Evolutionary conservation across 1,140 invertebrate species (phyloP).

Genomic region (Atopsyche davidsoni): DNA sequence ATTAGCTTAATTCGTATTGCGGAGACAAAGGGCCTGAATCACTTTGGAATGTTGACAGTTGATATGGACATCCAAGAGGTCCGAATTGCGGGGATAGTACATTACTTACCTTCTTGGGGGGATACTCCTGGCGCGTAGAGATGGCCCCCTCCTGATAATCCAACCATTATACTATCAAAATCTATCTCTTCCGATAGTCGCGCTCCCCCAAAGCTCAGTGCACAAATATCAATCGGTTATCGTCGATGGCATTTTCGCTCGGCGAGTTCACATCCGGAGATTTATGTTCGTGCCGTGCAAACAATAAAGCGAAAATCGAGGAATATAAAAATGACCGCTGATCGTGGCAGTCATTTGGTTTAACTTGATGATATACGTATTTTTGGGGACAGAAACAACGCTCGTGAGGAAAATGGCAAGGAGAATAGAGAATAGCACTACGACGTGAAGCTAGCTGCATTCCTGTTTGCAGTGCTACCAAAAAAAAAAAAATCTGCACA

Average conservation of each 20-base stretch:
- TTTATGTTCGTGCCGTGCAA: no score
- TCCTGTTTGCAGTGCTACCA: slow-evolving; percentile 3
- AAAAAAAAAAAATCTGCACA: background rate
- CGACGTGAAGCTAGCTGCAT: slow-evolving; percentile 14
- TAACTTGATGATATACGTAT: slow-evolving; percentile 16
- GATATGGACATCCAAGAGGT: background rate
- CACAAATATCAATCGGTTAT: slow-evolving; percentile 21
- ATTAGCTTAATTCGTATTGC: no score
- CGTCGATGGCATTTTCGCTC: slow-evolving; percentile 14
- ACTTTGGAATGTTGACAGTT: background rate
- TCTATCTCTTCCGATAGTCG: slow-evolving; percentile 1
- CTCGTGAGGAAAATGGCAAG: slow-evolving; percentile 23
- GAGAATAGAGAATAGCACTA: no score
- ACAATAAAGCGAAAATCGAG: no score
- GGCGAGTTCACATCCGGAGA: background rate
- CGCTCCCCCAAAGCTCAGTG: slow-evolving; percentile 10
- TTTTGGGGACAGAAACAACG: slow-evolving; percentile 20
- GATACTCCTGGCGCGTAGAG: slow-evolving; percentile 37
- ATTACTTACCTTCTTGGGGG: slow-evolving; percentile 40
- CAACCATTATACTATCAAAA: slow-evolving; percentile 35
- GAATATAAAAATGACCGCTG: no score
- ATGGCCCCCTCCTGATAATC: slow-evolving; percentile 36
- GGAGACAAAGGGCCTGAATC: no score
- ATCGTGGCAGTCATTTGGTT: slow-evolving; percentile 6
- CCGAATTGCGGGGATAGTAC: background rate